Conservation (phyloP, 2,113 vertebrate species). For the Prinia subflava region DNA sequence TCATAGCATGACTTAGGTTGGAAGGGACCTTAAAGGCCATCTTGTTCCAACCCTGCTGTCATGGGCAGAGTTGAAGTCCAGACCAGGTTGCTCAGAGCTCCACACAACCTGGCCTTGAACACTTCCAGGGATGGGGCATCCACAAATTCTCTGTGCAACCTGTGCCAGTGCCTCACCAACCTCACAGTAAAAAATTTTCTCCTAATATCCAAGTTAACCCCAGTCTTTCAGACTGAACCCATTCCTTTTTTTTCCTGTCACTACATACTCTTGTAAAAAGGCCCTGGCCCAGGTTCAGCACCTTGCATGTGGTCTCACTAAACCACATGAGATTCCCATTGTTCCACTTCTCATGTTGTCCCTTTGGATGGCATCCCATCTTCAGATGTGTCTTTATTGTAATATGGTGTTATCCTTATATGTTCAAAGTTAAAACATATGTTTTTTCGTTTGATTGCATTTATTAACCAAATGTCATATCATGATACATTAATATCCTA, state of each 20-base stretch:
- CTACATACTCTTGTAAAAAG: neutral
- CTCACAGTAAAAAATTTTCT: neutral
- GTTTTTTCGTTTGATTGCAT: neutral
- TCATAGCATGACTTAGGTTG: too few species aligned
- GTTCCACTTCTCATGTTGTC: neutral
- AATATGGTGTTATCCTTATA: neutral
- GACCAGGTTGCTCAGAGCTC: neutral
- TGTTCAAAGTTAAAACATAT: neutral
- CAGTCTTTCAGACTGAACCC: neutral
- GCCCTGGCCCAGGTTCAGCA: neutral
- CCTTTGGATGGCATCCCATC: neutral
- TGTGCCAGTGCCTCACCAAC: neutral
- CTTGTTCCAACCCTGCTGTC: neutral
- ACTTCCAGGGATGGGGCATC: neutral
- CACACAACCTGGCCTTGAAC: neutral
- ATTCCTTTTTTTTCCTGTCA: neutral
- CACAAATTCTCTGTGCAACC: neutral
- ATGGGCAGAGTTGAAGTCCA: neutral
- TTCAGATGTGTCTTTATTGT: neutral
- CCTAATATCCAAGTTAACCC: neutral
- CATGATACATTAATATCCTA: neutral
- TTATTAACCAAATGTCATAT: neutral
- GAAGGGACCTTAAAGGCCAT: neutral
- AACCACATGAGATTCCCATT: neutral
- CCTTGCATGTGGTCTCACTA: rapidly evolving